Base-by-base conservation (phyloP, 2,797 vertebrate genomes). In the Acipenser transmontanus region DNA sequence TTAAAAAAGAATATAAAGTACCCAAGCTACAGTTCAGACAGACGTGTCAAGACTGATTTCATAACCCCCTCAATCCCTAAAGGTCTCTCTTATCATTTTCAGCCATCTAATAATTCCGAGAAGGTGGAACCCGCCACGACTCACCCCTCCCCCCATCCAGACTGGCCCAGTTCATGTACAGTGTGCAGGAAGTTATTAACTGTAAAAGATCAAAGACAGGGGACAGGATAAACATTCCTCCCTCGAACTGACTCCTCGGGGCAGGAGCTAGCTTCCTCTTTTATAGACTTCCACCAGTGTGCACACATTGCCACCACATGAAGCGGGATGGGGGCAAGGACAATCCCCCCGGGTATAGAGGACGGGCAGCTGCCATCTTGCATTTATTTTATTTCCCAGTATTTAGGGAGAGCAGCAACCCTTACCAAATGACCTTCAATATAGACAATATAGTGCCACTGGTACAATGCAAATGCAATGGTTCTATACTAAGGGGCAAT, bases 141-240 rank as follows among this genome's bases (percentile, higher is more conserved):
- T 17, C 64, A 51, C 66, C 48, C 57, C 69, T 62, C 63, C 54
- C 65, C 56, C 70, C 70, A 60, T 74, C 72, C 6, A 74, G 70
- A 71, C 76, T 74, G 63, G 66, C 68, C 75, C 76, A 77, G 86
- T 89, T 91, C 88, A 89, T 81, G 80, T 89, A 87, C 85, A 89
- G 88, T 83, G 79, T 85, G 82, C 88, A 91, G 91, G 91, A 92
- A 91, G 88, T 88, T 82, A 91, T 92, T 91, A 92, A 88, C 83
- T 86, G 87, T 82, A 80, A 79, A 81, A 90, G 86, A 91, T 92
- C 84, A 92, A 92, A 92, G 84, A 81, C 73, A 49, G 79, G 71
- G 85, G 86, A 88, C 85, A 87, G 87, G 88, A 89, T 91, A 91
- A 91, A 89, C 91, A 88, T 89, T 91, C 87, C 83, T 76, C 76